A percentile compares a stretch with the other conserved stretches of the same genome.
These are phyloP conservation scores for Ahaetulla prasina DNA, from an alignment of 2,113 vertebrate genomes.

Conservation along the genomic window DNA sequence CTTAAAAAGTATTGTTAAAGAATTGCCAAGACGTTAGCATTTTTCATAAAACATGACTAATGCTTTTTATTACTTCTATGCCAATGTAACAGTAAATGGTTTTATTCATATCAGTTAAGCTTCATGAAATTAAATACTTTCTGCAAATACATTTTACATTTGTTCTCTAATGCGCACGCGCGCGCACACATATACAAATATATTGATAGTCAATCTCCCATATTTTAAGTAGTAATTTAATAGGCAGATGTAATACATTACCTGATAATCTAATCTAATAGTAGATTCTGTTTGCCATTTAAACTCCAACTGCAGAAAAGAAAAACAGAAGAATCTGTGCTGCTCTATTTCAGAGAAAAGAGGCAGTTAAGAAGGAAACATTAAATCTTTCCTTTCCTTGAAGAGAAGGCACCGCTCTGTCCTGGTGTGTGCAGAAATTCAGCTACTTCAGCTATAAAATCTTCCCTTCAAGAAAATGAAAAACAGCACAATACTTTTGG, in stretches of 20 bases:
- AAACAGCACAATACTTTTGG: constrained; percentile 66
- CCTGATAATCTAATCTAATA: constrained; percentile 77
- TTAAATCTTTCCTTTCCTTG: constrained; percentile 66
- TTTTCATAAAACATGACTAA: constrained; percentile 29
- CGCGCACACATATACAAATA: neutral
- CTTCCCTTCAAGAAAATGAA: constrained; percentile 50
- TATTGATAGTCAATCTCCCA: constrained; percentile 29
- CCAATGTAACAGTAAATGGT: constrained; percentile 46
- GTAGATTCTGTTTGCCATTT: constrained; percentile 72
- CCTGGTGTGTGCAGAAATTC: constrained; percentile 59
- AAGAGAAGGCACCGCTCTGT: constrained; percentile 60
- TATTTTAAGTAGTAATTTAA: constrained; percentile 69
- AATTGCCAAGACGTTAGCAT: constrained; percentile 27
- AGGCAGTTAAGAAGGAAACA: constrained; percentile 64
- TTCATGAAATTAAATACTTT: constrained; percentile 26
- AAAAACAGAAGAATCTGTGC: constrained; percentile 57
- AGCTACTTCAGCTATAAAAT: constrained; percentile 54
- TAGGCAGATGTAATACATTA: constrained; percentile 70
- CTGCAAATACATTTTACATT: constrained; percentile 49
- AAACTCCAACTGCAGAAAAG: constrained; percentile 73
- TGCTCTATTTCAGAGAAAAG: constrained; percentile 69
- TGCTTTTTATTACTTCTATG: constrained; percentile 3
- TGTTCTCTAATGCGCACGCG: constrained; percentile 25
- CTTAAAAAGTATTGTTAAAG: constrained; percentile 30
- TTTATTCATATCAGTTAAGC: constrained; percentile 49